Evolutionary conservation across 2,113 vertebrate species (phyloP).

Genomic region (Melanerpes formicivorus): DNA sequence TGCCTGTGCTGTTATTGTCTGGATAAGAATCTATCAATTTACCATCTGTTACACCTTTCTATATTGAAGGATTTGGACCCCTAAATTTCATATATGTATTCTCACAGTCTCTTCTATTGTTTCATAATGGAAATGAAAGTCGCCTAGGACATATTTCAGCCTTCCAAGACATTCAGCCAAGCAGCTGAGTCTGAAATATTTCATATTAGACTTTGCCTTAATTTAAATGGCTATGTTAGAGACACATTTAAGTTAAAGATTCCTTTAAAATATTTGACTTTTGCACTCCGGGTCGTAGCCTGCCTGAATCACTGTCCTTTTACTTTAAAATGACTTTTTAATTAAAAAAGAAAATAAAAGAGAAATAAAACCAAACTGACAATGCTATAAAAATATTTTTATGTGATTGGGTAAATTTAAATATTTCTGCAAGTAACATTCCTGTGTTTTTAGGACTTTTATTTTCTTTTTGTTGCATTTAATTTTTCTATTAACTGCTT

Average conservation of each 20-base stretch:
- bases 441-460: not conserved
- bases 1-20: rapidly evolving
- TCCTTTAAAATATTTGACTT: slow-evolving; percentile 35
- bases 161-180: not conserved
- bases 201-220: not conserved
- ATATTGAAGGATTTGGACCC: not conserved
- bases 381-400: slow-evolving; percentile 26
- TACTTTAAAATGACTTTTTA: not conserved
- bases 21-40: not conserved
- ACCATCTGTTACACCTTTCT: not conserved
- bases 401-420: not conserved
- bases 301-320: not conserved
- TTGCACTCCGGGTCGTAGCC: not conserved
- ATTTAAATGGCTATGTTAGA: not conserved
- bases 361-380: slow-evolving; percentile 20
- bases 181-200: not conserved
- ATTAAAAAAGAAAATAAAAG: slow-evolving; percentile 16
- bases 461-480: not conserved
- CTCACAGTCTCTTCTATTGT: not conserved
- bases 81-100: not conserved
- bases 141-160: not conserved
- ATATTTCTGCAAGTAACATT: slow-evolving; percentile 14
- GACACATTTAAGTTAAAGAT: not conserved
- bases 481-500: not conserved
- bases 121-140: not conserved